These are phyloP conservation scores for Drosophila ustulata DNA, from an alignment of 2,888 invertebrate species.

Conservation along the genomic window DNA sequence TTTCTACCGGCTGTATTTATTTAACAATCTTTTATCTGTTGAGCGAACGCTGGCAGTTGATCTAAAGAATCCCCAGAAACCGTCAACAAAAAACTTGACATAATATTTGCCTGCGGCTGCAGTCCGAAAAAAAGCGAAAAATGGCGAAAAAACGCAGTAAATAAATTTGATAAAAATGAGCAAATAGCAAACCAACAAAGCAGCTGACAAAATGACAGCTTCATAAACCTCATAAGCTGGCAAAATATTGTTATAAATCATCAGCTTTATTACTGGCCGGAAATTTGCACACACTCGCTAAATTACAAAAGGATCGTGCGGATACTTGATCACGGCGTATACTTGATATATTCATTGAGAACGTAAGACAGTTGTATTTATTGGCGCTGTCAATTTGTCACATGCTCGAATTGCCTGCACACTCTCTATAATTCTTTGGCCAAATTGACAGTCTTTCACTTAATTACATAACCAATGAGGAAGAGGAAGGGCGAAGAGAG, in stretches of 20 bases:
- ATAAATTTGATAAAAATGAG: conserved; percentile 28
- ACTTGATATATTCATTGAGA: conserved; percentile 44
- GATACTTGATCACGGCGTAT: conserved; percentile 41
- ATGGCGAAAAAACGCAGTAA: conserved; percentile 31
- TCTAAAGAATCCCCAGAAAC: conserved; percentile 28
- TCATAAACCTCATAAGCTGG: conserved; percentile 23
- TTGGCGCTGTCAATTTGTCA: conserved; percentile 49
- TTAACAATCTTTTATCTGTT: conserved; percentile 21
- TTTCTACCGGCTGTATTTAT: conserved; percentile 12
- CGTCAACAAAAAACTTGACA: conserved; percentile 14
- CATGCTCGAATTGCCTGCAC: conserved; percentile 47
- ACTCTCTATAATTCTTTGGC: conserved; percentile 4
- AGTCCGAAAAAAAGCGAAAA: conserved; percentile 9
- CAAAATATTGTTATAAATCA: conserved; percentile 46
- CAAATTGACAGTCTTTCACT: conserved; percentile 1
- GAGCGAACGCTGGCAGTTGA: conserved; percentile 23
- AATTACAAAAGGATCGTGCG: conserved; percentile 50
- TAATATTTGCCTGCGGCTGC: conserved; percentile 38
- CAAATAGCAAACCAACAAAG: conserved; percentile 29
- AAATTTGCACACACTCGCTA: conserved; percentile 44
- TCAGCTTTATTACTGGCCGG: conserved; percentile 28
- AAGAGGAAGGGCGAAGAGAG: not conserved
- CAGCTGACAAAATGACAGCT: conserved; percentile 39
- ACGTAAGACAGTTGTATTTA: conserved; percentile 11
- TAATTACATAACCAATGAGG: conserved; percentile 32